Evolutionary conservation across 2,113 vertebrate genomes (phyloP).

Genomic region (Aphelocoma coerulescens): DNA sequence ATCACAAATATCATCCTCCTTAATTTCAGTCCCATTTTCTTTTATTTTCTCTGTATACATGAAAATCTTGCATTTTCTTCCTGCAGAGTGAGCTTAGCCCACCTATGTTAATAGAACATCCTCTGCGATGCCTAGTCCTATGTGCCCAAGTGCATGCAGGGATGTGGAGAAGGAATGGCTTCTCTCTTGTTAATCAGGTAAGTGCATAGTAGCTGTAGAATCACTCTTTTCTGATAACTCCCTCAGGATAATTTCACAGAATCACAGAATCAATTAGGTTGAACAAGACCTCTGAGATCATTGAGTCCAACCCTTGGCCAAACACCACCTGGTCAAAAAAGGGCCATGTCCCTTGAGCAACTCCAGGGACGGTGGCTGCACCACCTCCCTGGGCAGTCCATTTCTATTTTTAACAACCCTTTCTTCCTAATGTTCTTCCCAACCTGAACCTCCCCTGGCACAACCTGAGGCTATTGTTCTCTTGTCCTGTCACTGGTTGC

Average conservation of each 20-base stretch:
- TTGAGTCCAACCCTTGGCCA: neutral
- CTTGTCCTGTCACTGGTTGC: neutral
- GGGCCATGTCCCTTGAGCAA: neutral
- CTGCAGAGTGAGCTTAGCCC: constrained; percentile 93
- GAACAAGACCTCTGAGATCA: neutral
- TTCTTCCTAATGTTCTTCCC: neutral
- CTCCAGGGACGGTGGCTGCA: neutral
- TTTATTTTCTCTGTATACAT: neutral
- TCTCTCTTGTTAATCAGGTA: constrained; percentile 97
- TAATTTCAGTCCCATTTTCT: neutral
- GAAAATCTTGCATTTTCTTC: neutral
- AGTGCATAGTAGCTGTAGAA: neutral
- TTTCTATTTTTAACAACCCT: neutral
- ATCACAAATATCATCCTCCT: neutral
- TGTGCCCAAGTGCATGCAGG: constrained; percentile 98
- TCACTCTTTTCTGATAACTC: neutral
- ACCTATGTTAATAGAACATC: constrained; percentile 92
- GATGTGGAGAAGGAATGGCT: constrained; percentile 98
- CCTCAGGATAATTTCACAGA: neutral
- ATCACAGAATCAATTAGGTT: neutral
- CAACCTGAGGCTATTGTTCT: neutral
- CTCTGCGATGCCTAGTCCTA: constrained; percentile 91
- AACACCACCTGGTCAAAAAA: neutral
- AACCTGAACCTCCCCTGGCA: neutral
- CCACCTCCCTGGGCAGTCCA: neutral